Conservation (phyloP, 2,113 vertebrate species). For the Alligator mississippiensis region DNA sequence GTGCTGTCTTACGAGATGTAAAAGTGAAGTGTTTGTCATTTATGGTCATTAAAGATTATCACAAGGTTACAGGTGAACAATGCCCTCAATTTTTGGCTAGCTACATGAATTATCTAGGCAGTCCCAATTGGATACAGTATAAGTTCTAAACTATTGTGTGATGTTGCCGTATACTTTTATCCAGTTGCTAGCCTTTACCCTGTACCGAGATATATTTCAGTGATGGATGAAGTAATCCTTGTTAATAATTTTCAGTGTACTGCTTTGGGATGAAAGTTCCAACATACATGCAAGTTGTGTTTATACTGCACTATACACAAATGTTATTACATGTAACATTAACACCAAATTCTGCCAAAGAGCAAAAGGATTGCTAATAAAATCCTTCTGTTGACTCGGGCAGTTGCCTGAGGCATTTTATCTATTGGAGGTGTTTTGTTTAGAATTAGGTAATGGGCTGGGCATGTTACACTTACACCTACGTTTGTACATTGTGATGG, state of each 20-base stretch:
- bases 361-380: not conserved
- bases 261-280: not conserved
- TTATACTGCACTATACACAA: not conserved
- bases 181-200: not conserved
- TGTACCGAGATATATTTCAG: not conserved
- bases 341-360: not conserved
- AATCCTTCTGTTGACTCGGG: not conserved
- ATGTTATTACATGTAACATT: not conserved
- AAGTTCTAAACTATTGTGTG: not conserved
- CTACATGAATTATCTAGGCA: conserved; percentile 7
- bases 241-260: not conserved
- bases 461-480: not conserved
- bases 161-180: not conserved
- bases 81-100: not conserved
- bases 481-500: not conserved
- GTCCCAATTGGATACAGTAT: not conserved
- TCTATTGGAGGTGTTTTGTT: not conserved
- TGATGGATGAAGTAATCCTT: not conserved
- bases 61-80: not conserved
- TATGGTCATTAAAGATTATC: not conserved
- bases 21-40: not conserved
- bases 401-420: not conserved
- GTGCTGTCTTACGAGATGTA: not conserved
- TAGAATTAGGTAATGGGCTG: not conserved
- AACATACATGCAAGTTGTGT: not conserved